Percentiles rank a stretch among this genome's conserved stretches.
These are phyloP conservation scores for Meleagris gallopavo DNA, from an alignment of 2,113 vertebrate species.

Conservation along the genomic window DNA sequence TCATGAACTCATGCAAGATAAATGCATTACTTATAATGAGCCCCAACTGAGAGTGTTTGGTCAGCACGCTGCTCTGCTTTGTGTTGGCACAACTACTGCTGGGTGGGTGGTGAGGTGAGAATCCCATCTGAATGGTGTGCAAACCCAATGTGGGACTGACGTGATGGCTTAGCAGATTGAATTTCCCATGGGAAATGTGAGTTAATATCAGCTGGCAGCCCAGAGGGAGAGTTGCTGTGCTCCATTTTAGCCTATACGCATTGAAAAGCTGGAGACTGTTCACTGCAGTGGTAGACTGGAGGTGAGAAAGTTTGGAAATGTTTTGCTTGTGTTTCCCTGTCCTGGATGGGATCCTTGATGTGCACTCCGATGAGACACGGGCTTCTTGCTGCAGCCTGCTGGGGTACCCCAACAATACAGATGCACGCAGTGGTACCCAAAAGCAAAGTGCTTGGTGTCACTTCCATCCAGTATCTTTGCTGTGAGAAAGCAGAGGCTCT, in stretches of 20 bases:
- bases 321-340: neutral
- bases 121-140: neutral
- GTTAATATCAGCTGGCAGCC: neutral
- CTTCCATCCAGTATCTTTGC: neutral
- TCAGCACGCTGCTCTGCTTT: neutral
- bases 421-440: too few relatives aligned
- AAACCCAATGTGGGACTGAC: neutral
- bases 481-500: neutral
- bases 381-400: neutral
- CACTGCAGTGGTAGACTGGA: neutral
- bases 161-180: neutral
- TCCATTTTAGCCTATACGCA: fast-evolving
- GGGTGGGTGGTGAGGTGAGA: neutral
- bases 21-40: neutral
- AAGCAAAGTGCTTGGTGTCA: neutral
- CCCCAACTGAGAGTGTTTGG: neutral
- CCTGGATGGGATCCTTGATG: neutral
- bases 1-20: neutral
- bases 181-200: neutral
- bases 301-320: neutral
- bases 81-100: fast-evolving
- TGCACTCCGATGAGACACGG: neutral
- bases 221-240: neutral
- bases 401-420: fast-evolving
- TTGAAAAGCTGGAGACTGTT: neutral